Base-by-base conservation (phyloP, 2,797 vertebrate genomes). In the Neosilurus mollespiculum region DNA sequence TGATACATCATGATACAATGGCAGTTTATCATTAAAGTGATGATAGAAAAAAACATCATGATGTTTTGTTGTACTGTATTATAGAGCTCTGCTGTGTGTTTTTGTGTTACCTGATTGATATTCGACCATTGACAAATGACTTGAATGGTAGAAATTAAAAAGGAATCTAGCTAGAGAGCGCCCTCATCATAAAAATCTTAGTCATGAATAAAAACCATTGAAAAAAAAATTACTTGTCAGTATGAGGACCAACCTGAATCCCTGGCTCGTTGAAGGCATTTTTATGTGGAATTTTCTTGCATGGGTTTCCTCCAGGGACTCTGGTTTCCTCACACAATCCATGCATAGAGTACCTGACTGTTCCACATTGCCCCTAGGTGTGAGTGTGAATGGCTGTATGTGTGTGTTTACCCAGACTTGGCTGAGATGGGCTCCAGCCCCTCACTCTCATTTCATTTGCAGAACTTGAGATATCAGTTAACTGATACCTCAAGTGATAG, bases 81-180 rank as follows among this genome's bases (percentile, higher is more conserved):
- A 30, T 53, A 4, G 10, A 54, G 61, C 43, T 53, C 5, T 30
- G 7, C 15, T 64, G 7, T 51, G n/a, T 26, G 1, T 15, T 77
- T 67, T 81, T 81, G 22, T 43, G 6, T 53, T 12, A 34, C 1
- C 30, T 79, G 82, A 71, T 62, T 83, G 67, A 37, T 67, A 79
- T 65, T 61, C 43, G 71, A 43, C 43, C 66, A 64, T 11, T 79
- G 77, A 80, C 18, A 51, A 59, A 43, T 64, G 22, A 26, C 51
- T n/a, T 61, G 65, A 64, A 65, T 56, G 58, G 66, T 14, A 43
- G 70, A 56, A 75, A 65, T 72, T 58, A 73, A 64, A 43, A 64
- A 26, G 49, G 26, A 11, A 12, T 64, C 72, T 54, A 79, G 26
- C 59, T 49, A 18, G 22, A 65, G 22, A 26, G 59, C 56, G 69